Percentiles rank a stretch among this genome's conserved stretches.
Conservation (phyloP, 2,888 invertebrate species). For the Ctenicera cuprea region DNA sequence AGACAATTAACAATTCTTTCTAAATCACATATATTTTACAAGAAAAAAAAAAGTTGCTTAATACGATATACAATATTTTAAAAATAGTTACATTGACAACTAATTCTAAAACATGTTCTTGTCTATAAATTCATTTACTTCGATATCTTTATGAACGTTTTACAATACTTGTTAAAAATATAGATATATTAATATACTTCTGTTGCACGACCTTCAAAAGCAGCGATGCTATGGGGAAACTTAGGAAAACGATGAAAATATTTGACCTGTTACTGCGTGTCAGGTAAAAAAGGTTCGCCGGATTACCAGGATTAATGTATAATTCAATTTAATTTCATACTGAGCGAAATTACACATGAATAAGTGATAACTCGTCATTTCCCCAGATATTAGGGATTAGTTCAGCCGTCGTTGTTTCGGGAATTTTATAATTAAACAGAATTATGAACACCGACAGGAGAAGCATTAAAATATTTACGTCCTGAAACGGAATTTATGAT, state of each 20-base stretch:
- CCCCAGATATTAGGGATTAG: conserved; percentile 61
- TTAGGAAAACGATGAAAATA: neutral
- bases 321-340: conserved; percentile 69
- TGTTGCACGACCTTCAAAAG: too few relatives aligned
- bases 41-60: too few relatives aligned
- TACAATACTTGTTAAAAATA: too few relatives aligned
- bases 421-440: conserved; percentile 56
- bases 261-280: conserved; percentile 5
- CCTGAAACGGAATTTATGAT: conserved; percentile 43
- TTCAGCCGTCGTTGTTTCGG: conserved; percentile 44
- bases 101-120: too few relatives aligned
- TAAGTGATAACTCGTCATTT: conserved; percentile 65
- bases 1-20: too few relatives aligned
- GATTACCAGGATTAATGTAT: conserved; percentile 64
- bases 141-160: too few relatives aligned
- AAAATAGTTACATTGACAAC: too few relatives aligned
- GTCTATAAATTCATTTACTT: too few relatives aligned
- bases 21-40: too few relatives aligned
- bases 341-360: conserved; percentile 69
- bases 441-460: conserved; percentile 51
- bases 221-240: too few relatives aligned
- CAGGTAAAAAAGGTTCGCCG: conserved; percentile 30
- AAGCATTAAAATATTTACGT: conserved; percentile 52
- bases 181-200: too few relatives aligned
- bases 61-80: too few relatives aligned